phyloP scores from a whole-genome alignment of 1,140 invertebrate genomes.

The Pogonomyrmex californicus region DNA sequence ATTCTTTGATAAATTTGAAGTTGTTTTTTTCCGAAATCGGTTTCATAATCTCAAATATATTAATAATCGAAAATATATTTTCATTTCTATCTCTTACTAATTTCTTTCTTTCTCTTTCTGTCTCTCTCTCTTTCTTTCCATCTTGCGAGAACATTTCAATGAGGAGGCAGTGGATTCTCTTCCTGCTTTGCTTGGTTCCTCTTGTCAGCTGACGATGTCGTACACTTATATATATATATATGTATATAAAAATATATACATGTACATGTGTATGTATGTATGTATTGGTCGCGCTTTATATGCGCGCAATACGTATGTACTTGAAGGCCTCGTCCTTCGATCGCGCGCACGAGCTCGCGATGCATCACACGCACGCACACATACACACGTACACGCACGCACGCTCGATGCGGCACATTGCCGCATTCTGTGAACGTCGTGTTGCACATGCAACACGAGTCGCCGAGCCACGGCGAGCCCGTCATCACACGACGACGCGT shows the following conservation, averaged over 20 bases:
- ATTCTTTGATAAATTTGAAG: neutral
- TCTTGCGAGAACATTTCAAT: neutral
- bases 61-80: neutral
- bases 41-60: neutral
- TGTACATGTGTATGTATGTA: too few relatives aligned
- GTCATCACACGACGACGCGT: constrained; percentile 71
- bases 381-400: neutral
- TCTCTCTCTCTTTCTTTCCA: neutral
- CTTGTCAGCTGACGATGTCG: constrained; percentile 74
- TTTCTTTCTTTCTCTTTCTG: neutral
- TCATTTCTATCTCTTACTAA: neutral
- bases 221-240: neutral
- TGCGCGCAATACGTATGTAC: constrained; percentile 52
- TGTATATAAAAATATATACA: neutral
- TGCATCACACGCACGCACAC: neutral
- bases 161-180: constrained; percentile 44
- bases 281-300: constrained; percentile 35
- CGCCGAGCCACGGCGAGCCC: constrained; percentile 33
- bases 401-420: constrained; percentile 40
- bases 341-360: constrained; percentile 32
- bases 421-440: constrained; percentile 73
- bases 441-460: constrained; percentile 66
- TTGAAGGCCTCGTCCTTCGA: constrained; percentile 79
- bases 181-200: constrained; percentile 67
- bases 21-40: neutral